Conservation (phyloP, 2,113 vertebrate species). For the Daboia siamensis region DNA sequence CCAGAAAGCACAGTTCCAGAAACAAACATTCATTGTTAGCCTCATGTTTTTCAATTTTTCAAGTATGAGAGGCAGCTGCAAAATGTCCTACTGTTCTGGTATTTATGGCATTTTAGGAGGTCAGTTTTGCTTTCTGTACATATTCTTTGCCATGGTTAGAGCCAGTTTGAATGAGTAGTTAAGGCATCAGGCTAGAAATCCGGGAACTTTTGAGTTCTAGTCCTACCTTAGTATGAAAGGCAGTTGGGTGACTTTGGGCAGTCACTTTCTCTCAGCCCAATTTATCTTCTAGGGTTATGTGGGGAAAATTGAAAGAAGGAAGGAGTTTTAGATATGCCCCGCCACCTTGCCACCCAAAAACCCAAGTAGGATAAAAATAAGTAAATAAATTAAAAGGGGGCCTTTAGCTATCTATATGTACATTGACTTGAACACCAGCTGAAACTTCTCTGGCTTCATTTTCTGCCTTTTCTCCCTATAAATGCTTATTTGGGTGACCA, state of each 20-base stretch:
- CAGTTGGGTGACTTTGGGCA: too few species aligned
- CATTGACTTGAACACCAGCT: not conserved
- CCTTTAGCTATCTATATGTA: not conserved
- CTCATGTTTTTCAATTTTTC: not conserved
- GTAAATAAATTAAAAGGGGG: not conserved
- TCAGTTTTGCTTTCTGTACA: not conserved
- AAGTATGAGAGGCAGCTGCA: not conserved
- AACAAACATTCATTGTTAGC: not conserved
- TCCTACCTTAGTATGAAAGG: not conserved
- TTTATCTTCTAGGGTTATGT: too few species aligned
- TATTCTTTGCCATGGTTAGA: not conserved
- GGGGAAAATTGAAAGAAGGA: too few species aligned
- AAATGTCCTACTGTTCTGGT: not conserved
- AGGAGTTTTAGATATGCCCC: too few species aligned
- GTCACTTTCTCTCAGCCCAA: too few species aligned
- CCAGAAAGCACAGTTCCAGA: not conserved
- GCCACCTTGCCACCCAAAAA: too few species aligned
- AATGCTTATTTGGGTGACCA: not conserved
- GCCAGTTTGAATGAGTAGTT: not conserved
- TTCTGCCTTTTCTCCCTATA: not conserved
- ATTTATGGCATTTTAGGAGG: not conserved
- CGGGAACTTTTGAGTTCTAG: not conserved
- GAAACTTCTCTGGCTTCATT: not conserved
- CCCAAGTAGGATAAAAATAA: too few species aligned
- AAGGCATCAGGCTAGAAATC: not conserved